A percentile compares a stretch with the other conserved stretches of the same genome.
These are phyloP conservation scores for Azemiops feae DNA, from an alignment of 2,113 vertebrate genomes.

Conservation along the genomic window DNA sequence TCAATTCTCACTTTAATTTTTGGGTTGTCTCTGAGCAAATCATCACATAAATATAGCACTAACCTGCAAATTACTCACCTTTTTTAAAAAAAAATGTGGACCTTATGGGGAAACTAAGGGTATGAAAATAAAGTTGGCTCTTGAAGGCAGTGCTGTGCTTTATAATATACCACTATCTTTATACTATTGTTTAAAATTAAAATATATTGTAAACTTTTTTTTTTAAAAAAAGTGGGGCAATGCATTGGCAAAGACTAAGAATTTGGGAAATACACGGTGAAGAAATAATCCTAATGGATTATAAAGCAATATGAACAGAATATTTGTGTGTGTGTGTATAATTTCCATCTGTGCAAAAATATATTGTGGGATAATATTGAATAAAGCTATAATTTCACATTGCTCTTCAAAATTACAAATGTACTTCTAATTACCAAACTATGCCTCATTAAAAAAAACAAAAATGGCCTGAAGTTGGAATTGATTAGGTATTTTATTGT, in stretches of 20 bases:
- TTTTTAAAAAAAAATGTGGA: no score
- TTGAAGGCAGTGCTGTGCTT: not conserved
- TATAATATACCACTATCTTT: not conserved
- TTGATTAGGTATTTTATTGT: not conserved
- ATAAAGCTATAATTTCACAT: not conserved
- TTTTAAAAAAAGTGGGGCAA: not conserved
- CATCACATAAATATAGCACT: not conserved
- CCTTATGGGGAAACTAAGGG: not conserved
- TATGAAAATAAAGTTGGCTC: not conserved
- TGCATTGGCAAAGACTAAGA: not conserved
- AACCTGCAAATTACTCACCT: not conserved
- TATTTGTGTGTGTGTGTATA: not conserved
- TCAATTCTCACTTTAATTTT: not conserved
- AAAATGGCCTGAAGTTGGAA: not conserved
- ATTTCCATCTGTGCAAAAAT: not conserved
- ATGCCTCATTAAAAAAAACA: not conserved
- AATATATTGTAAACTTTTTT: not conserved
- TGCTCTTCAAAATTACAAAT: not conserved
- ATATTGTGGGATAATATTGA: not conserved
- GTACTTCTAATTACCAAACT: not conserved
- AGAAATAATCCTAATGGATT: not conserved
- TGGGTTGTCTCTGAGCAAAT: not conserved
- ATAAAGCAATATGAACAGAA: not conserved
- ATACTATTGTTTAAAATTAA: not conserved
- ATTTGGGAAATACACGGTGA: not conserved